Evolutionary conservation across 2,113 vertebrate genomes (phyloP), one percentile per base, ranked within the genome.

Genomic region (Xenopus tropicalis): DNA sequence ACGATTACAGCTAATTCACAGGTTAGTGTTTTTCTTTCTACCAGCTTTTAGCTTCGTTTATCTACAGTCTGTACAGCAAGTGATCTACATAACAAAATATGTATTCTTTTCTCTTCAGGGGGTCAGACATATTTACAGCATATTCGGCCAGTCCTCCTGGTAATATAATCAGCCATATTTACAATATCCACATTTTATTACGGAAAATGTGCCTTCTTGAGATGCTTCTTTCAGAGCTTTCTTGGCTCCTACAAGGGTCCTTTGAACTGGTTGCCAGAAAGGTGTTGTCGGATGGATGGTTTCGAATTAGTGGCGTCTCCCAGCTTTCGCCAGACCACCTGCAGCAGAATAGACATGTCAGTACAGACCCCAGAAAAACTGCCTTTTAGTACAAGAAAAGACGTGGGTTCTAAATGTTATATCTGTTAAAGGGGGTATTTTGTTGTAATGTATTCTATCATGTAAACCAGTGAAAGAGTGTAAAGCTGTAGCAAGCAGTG

Each of bases 231-330:
- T 48, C 2, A 48, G 13, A 1, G 13, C 29, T 9, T 37, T 37
- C 29, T 0, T 0, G 7, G 0, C 16, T 81, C 81, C 89, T 97
- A 99, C 93, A 98, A 92, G 1, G 97, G 96, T 54, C 95, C 95
- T 91, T 99, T 98, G 89, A 98, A 98, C 88, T 99, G 97, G 88
- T 98, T 98, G 80, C 97, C 97, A 0, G 97, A 97, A 83, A 99
- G 94, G 61, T 98, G 96, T 86, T 98, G 97, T 79, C 96, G 88
- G 87, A 99, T 91, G 76, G 96, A 99, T 76, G 96, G 94, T 84
- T 98, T 98, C 79, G 97, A 93, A 82, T 94, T 94, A 0, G 97
- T 94, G 0, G 96, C 97, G 10, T 98, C 97, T 0, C 96, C 97
- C 82, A 99, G 89, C 81, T 99, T 99, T 77, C 96, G 86, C 97